Base-by-base conservation (phyloP, 2,888 invertebrate species). In the Nomada ruficornis region DNA sequence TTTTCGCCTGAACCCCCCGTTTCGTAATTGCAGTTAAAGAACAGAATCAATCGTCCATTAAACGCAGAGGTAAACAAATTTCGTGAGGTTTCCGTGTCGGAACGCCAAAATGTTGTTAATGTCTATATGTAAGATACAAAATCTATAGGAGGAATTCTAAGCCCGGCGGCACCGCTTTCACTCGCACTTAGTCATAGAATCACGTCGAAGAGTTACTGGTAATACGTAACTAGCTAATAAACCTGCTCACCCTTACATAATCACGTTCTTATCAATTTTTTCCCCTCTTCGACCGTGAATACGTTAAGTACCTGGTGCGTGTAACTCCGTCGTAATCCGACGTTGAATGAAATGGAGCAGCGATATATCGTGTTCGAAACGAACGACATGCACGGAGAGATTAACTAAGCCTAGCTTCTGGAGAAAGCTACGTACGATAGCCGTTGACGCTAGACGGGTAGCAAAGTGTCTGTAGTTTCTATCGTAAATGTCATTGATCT, bases 151-250 rank as follows among this genome's bases (percentile, higher is more conserved):
- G 44, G 59, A 50, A 74, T 65, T 11, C 36, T 29, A 47, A 59
- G 47, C 47, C n/a, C 11, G 10, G 20, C 18, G n/a, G 9, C 18
- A 18, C 18, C 26, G 78, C 84, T 86, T 86, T 86, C 86, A 86
- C 82, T 72, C 54, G 64, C 63, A 57, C 65, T 70, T 72, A 29
- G 65, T 57, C 64, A 60, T 42, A 62, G 36, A 42, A 62, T 15
- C 65, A 57, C 36, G 69, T 36, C 68, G 63, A 59, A 77, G 62
- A 77, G 10, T 57, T 78, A 75, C 68, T 44, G 29, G n/a, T 44
- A 11, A 55, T 71, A 62, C 68, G 68, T 74, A 86, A 86, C 72
- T 44, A 77, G 65, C 60, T 75, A 75, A 72, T 75, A 81, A 86
- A 47, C 59, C 60, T 57, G 52, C 67, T 47, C 44, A 44, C 64